Percentiles rank a stretch among this genome's conserved stretches.
Evolutionary conservation across 2,113 vertebrate genomes (phyloP).

Genomic region (Prinia subflava): DNA sequence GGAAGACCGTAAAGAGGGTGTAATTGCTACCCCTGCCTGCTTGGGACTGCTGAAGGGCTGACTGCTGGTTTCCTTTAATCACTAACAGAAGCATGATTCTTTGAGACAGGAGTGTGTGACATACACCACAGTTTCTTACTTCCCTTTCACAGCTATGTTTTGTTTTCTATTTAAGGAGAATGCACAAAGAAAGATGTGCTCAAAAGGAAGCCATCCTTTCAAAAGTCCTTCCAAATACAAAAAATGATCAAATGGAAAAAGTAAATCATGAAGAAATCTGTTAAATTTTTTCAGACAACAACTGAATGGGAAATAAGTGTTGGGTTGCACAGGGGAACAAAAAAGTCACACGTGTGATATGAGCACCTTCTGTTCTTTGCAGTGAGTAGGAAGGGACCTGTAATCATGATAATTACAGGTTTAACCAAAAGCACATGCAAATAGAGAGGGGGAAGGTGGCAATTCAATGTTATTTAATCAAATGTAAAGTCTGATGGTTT

Average conservation of each 20-base stretch:
- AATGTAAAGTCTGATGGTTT: background rate
- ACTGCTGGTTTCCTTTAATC: background rate
- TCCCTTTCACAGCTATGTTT: background rate
- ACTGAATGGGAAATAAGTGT: background rate
- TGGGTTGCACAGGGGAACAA: background rate
- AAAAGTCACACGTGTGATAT: background rate
- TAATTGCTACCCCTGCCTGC: background rate
- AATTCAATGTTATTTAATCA: background rate
- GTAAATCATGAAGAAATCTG: background rate
- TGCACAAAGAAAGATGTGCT: background rate
- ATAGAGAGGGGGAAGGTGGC: background rate
- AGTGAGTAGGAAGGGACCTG: background rate
- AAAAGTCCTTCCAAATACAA: background rate
- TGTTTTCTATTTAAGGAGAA: background rate
- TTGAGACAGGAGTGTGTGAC: background rate
- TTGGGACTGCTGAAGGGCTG: background rate
- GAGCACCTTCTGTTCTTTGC: background rate
- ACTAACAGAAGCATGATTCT: background rate
- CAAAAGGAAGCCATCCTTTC: background rate
- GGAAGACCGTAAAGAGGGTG: background rate
- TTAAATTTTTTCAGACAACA: background rate
- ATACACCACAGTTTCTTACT: background rate
- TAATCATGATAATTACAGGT: background rate
- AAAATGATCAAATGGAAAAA: background rate
- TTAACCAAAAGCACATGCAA: conserved; percentile 3